phyloP scores from a whole-genome alignment of 1,140 invertebrate species.

The Drosophila obscura region DNA sequence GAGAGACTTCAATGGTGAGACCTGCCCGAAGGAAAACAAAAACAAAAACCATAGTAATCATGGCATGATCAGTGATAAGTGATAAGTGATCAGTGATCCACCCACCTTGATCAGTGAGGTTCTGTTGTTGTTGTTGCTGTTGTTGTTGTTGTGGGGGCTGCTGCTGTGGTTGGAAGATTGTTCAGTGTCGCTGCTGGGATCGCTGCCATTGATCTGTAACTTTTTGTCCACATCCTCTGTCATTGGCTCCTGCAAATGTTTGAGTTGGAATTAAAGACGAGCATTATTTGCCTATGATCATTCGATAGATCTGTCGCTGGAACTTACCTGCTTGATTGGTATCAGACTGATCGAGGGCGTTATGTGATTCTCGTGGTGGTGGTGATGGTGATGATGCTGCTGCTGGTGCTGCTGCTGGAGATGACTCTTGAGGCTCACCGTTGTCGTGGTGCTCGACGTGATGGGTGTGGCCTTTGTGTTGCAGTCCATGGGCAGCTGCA shows the following conservation, averaged over 20 bases:
- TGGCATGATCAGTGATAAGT: background rate
- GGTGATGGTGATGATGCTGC: constrained; percentile 46
- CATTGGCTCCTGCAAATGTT: constrained; percentile 47
- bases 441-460: constrained; percentile 70
- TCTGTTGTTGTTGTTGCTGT: constrained; percentile 73
- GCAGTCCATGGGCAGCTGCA: constrained; percentile 78
- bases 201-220: constrained; percentile 59
- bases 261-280: background rate
- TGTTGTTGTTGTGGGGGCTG: constrained; percentile 31
- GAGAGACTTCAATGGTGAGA: constrained; percentile 92
- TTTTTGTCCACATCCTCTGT: constrained; percentile 54
- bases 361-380: constrained; percentile 86
- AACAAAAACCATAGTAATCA: background rate
- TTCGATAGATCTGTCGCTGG: too few species aligned
- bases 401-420: constrained; percentile 38
- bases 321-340: constrained; percentile 90
- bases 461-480: constrained; percentile 79
- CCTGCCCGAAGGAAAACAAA: constrained; percentile 82
- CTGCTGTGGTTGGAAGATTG: constrained; percentile 67
- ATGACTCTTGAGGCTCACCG: constrained; percentile 49
- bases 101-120: constrained; percentile 82
- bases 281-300: background rate
- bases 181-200: constrained; percentile 72
- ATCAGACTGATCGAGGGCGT: constrained; percentile 93
- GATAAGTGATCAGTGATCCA: too few species aligned